phyloP scores from a whole-genome alignment of 2,888 invertebrate species.

The Eupithecia insigniata region DNA sequence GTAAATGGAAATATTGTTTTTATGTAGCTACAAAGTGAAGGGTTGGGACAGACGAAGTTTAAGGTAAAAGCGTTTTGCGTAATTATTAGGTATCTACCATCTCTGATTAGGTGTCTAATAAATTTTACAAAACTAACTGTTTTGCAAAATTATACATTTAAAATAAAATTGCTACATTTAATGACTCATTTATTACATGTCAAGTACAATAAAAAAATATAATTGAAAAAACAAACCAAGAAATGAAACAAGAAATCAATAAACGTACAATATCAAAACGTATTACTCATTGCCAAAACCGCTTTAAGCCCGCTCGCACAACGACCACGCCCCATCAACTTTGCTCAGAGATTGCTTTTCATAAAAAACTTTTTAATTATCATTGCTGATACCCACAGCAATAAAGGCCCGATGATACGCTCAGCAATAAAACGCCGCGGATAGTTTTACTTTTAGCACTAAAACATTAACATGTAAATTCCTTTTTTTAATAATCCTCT shows the following conservation, averaged over 20 bases:
- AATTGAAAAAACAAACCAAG: neutral
- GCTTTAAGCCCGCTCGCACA: slow-evolving; percentile 21
- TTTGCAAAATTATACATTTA: neutral
- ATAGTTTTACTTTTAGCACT: slow-evolving; percentile 46
- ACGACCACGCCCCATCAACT: slow-evolving; percentile 25
- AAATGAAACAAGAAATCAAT: neutral
- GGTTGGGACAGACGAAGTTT: neutral
- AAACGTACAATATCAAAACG: slow-evolving; percentile 3
- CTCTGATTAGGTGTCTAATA: neutral
- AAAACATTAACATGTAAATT: slow-evolving; percentile 36
- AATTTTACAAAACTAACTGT: neutral
- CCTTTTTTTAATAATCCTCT: no score
- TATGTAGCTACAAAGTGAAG: neutral
- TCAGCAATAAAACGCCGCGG: slow-evolving; percentile 40
- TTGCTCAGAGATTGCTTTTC: slow-evolving; percentile 37
- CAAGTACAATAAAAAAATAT: neutral
- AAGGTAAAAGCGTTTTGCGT: neutral
- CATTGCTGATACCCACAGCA: slow-evolving; percentile 32
- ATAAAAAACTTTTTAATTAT: slow-evolving; percentile 49
- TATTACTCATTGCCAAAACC: slow-evolving; percentile 8
- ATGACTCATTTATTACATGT: neutral
- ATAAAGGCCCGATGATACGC: slow-evolving; percentile 39
- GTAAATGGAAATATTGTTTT: neutral
- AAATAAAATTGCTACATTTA: neutral
- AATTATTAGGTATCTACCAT: no score